Evolutionary conservation across 2,888 invertebrate species (phyloP), one percentile per base, ranked within the genome.

Genomic region (Euclidia mi): DNA sequence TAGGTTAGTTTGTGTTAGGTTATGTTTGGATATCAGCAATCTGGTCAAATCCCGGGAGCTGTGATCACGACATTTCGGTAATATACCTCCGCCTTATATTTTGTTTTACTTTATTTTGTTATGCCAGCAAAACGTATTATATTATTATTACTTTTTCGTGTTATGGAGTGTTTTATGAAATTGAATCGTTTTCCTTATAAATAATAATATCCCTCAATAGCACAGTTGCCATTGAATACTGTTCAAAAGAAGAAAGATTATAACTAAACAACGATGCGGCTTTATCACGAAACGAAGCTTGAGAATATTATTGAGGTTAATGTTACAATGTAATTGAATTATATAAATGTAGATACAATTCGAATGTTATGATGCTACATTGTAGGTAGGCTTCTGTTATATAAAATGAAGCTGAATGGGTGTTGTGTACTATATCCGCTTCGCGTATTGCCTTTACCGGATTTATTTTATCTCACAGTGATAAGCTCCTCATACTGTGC

Each of bases 21-120:
- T 71, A 57, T 56, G 52, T 67, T 67, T 60, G 55, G 59, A 60
- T 67, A 65, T 70, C 59, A 57, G 52, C 52, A 34, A 60, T 66
- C 61, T 68, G 41, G 65, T 56, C 46, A 58, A 65, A 65, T 53
- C 59, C 58, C 52, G 6, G 44, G 48, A 57, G 47, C 57, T 53
- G 31, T 37, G 56, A 51, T 51, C 53, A 49, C 34, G 56, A 52
- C 38, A 40, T 68, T 61, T 56, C 34, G 38, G 37, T 43, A 46
- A 58, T 63, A 58, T 62, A 42, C 32, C 43, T 38, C 37, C 11
- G 34, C 18, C 34, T 32, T 56, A 46, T 68, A 29, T 41, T 20
- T 12, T 25, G 40, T 37, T 47, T n/a, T 43, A 38, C 20, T 53
- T 47, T 48, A 51, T 48, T 58, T 49, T 46, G 29, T 46, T 41